Conservation (phyloP, 2,113 vertebrate genomes). For the Excalfactoria chinensis region DNA sequence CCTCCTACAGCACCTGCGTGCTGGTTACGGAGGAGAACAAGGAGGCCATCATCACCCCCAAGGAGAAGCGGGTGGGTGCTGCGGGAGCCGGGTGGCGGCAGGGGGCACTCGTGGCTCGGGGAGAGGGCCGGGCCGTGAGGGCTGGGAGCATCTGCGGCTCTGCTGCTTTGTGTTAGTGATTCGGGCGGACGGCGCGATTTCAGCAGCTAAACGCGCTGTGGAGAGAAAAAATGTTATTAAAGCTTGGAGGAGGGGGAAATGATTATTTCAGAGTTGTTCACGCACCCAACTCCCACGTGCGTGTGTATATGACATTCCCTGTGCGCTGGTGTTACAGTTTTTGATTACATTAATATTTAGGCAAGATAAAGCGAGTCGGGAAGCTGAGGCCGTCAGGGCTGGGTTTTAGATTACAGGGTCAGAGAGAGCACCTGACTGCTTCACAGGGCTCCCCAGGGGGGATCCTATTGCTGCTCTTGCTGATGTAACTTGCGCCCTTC, state of each 20-base stretch:
- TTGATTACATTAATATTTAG: not conserved
- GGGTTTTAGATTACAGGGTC: not conserved
- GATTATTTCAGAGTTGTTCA: not conserved
- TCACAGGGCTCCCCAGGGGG: not conserved
- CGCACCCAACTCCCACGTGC: not conserved
- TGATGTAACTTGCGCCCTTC: not conserved
- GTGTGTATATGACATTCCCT: not conserved
- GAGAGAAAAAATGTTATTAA: not conserved
- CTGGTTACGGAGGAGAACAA: constrained; percentile 94
- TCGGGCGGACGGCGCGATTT: not conserved
- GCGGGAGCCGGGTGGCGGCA: not conserved
- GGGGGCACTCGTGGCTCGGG: constrained; percentile 24
- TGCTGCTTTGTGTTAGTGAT: not conserved
- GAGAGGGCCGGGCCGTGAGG: no score
- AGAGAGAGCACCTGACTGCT: constrained; percentile 25
- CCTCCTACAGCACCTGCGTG: constrained; percentile 91
- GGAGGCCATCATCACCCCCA: constrained; percentile 84
- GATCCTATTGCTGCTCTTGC: not conserved
- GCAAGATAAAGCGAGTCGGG: not conserved
- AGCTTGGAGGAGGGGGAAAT: not conserved
- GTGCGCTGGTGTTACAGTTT: rapidly evolving
- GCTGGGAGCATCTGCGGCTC: not conserved
- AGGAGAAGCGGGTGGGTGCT: constrained; percentile 86
- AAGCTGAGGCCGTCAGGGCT: not conserved
- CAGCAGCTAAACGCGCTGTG: not conserved